phyloP scores from a whole-genome alignment of 1,140 invertebrate genomes.

The Andrena cerasifolii region DNA sequence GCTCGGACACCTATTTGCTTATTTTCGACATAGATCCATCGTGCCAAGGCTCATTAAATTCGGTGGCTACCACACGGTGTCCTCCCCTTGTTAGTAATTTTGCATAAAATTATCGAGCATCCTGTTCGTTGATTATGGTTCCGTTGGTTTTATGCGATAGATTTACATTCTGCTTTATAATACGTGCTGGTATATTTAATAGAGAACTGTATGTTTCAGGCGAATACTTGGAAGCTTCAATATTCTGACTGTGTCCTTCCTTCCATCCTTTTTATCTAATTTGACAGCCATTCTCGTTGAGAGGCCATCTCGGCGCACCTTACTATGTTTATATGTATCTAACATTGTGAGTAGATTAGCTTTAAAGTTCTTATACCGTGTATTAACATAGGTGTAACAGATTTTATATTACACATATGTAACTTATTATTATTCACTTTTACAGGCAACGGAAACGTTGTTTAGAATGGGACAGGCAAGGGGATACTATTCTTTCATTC shows the following conservation, averaged over 20 bases:
- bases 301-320: conserved; percentile 86
- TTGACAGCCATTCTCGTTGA: conserved; percentile 89
- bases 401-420: too few species aligned
- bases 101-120: too few species aligned
- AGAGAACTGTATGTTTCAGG: conserved; percentile 80
- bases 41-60: too few species aligned
- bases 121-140: too few species aligned
- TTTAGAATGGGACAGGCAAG: conserved; percentile 88
- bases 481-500: conserved; percentile 85
- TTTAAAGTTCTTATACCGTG: conserved; percentile 6
- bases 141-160: neutral
- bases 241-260: conserved; percentile 86
- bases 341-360: conserved; percentile 86
- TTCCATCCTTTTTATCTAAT: conserved; percentile 88
- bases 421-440: neutral
- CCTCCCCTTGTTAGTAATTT: too few species aligned
- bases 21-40: too few species aligned
- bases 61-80: too few species aligned
- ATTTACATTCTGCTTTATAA: neutral
- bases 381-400: too few species aligned
- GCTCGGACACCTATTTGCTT: too few species aligned
- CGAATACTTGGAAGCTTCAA: conserved; percentile 87
- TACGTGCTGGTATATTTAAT: neutral
- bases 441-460: conserved; percentile 88
- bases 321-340: conserved; percentile 90